Evolutionary conservation across 2,797 vertebrate species (phyloP), one percentile per base, ranked within the genome.

Genomic region (Xiphophorus birchmanni): DNA sequence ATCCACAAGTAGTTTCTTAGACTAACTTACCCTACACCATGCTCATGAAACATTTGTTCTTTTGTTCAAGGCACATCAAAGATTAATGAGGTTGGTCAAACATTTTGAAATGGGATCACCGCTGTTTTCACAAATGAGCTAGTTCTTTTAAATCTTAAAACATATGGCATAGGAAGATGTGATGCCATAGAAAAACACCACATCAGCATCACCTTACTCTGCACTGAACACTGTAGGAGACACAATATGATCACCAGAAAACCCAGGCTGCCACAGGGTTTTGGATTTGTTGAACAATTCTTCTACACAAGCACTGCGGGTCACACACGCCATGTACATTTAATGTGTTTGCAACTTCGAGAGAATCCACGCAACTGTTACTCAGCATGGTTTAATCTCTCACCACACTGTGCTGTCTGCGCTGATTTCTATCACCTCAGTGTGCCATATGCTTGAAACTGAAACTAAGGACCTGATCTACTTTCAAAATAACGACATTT

Each of bases 21-120:
- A 21, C 7, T 21, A 65, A 65, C 32, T 21, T 65, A 37, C 60
- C 15, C 60, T 3, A 18, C 60, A 1, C 37, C 21, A 37, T 37
- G 32, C 60, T 65, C 15, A 65, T 65, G 60, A 37, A 26, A 65
- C 37, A 65, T 65, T 4, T 65, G 32, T 65, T 65, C 17, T 63
- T 65, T 32, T 65, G 32, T 65, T 65, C 32, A 65, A 65, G 60
- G 60, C 60, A 0, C 32, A 37, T 37, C 60, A 65, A 65, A 65
- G 60, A 35, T 65, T 65, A 37, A 65, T 65, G 60, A 65, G 60
- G 32, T 37, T 65, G 60, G 60, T 65, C 60, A 65, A 65, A 65
- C 32, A 35, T 37, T 37, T 37, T 65, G 15, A 65, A 65, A 35
- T 63, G 58, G 58, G 29, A 21, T 65, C 32, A 10, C 60, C 17